These are phyloP conservation scores for Lacanobia wlatinum DNA, from an alignment of 2,888 invertebrate genomes.

Conservation along the genomic window DNA sequence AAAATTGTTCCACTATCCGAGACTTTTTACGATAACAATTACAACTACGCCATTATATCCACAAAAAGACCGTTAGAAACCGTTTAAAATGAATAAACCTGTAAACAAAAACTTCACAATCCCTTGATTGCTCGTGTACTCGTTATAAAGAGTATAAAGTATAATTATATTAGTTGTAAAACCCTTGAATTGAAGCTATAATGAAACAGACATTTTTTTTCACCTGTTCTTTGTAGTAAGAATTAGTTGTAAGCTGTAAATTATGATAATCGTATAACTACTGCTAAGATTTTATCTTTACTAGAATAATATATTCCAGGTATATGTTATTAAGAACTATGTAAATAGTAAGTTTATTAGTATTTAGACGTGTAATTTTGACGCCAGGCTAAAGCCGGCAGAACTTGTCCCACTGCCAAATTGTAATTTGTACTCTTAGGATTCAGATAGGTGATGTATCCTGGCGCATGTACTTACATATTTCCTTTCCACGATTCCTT, in stretches of 20 bases:
- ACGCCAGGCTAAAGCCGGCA: conserved; percentile 18
- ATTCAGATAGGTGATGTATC: not conserved
- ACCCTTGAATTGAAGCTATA: conserved; percentile 32
- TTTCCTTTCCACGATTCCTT: too few relatives aligned
- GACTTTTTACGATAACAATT: conserved; percentile 11
- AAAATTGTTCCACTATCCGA: not conserved
- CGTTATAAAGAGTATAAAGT: conserved; percentile 35
- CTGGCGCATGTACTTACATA: too few relatives aligned
- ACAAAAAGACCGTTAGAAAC: conserved; percentile 23
- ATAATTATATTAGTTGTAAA: conserved; percentile 49
- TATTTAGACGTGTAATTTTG: conserved; percentile 37
- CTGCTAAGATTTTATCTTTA: conserved; percentile 36
- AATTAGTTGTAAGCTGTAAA: conserved; percentile 37
- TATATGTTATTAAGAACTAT: conserved; percentile 32
- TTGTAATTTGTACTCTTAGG: conserved; percentile 4
- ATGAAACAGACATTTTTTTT: conserved; percentile 19
- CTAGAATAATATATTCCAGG: conserved; percentile 59
- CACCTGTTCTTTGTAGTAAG: conserved; percentile 19
- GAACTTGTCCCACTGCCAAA: conserved; percentile 41
- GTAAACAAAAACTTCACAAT: conserved; percentile 33
- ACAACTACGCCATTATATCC: conserved; percentile 21
- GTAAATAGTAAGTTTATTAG: conserved; percentile 50
- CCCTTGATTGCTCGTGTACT: conserved; percentile 32
- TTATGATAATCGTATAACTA: conserved; percentile 54
- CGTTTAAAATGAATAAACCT: conserved; percentile 30